These are phyloP conservation scores for Arion vulgaris DNA, from an alignment of 1,140 invertebrate species.

Conservation along the genomic window DNA sequence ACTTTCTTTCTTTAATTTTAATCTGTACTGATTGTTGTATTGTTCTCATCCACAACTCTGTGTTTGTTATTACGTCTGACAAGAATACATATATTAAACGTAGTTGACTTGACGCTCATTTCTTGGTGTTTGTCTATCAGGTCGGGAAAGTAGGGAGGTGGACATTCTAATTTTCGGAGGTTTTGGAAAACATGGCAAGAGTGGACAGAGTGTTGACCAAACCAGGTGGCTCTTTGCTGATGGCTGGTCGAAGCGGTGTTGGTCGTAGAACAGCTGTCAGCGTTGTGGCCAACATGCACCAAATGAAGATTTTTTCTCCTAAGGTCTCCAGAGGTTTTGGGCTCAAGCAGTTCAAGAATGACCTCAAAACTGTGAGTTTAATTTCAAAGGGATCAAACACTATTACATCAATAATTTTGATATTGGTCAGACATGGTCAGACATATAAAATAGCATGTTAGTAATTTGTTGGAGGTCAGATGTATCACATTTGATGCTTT, in stretches of 20 bases:
- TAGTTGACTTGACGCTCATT: no score
- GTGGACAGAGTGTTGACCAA: slow-evolving; percentile 79
- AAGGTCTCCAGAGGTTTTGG: slow-evolving; percentile 77
- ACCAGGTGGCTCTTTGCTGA: slow-evolving; percentile 80
- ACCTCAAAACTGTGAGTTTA: slow-evolving; percentile 76
- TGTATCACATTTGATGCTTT: background rate
- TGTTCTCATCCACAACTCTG: no score
- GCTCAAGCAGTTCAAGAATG: slow-evolving; percentile 79
- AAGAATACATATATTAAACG: no score
- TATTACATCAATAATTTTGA: no score
- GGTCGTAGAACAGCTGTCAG: slow-evolving; percentile 83
- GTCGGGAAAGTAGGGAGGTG: slow-evolving; percentile 77
- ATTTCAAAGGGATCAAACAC: no score
- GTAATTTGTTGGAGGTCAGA: background rate
- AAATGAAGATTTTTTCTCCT: slow-evolving; percentile 79
- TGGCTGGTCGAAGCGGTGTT: slow-evolving; percentile 84
- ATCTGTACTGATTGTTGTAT: no score
- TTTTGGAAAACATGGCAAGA: slow-evolving; percentile 78
- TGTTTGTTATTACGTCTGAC: no score
- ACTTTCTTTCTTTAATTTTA: no score
- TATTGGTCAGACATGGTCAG: no score
- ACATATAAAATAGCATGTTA: no score
- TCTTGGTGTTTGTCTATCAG: slow-evolving; percentile 65
- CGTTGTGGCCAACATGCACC: slow-evolving; percentile 82
- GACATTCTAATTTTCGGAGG: slow-evolving; percentile 79